These are phyloP conservation scores for Gasteruption jaculator DNA, from an alignment of 2,888 invertebrate genomes.

Conservation along the genomic window DNA sequence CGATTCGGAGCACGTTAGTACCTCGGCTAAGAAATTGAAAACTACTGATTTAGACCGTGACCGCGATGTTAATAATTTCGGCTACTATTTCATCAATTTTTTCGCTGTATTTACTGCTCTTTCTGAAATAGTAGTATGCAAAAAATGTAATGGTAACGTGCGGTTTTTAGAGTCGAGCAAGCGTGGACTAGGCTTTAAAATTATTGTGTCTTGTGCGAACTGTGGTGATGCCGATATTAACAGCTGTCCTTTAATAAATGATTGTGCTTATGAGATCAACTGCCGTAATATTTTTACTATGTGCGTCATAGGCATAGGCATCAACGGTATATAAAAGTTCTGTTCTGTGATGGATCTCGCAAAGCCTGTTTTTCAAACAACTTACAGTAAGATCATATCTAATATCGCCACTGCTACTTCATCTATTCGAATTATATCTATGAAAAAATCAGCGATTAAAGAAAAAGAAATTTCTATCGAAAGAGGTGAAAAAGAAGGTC, in stretches of 20 bases:
- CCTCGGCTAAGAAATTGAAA: constrained; percentile 10
- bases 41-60: constrained; percentile 1
- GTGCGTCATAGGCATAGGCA: constrained; percentile 17
- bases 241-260: constrained; percentile 9
- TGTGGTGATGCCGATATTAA: constrained; percentile 5
- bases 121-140: constrained; percentile 9
- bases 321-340: constrained; percentile 15
- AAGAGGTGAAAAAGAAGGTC: not conserved
- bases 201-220: constrained; percentile 9
- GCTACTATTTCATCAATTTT: constrained; percentile 12
- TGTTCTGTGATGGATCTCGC: constrained; percentile 18
- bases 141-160: constrained; percentile 9
- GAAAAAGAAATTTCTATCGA: constrained; percentile 6
- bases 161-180: constrained; percentile 9
- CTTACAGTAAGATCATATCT: constrained; percentile 4
- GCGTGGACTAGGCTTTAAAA: constrained; percentile 11
- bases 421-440: constrained; percentile 4
- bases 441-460: constrained; percentile 7
- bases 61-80: constrained; percentile 4
- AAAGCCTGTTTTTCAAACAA: constrained; percentile 12
- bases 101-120: constrained; percentile 7
- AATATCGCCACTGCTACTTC: constrained; percentile 3
- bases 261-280: constrained; percentile 11
- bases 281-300: constrained; percentile 14
- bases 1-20: constrained; percentile 4